A percentile compares a stretch with the other conserved stretches of the same genome.
These are phyloP conservation scores for Artibeus jamaicensis DNA, from an alignment of 2,797 vertebrate genomes.

Conservation along the genomic window DNA sequence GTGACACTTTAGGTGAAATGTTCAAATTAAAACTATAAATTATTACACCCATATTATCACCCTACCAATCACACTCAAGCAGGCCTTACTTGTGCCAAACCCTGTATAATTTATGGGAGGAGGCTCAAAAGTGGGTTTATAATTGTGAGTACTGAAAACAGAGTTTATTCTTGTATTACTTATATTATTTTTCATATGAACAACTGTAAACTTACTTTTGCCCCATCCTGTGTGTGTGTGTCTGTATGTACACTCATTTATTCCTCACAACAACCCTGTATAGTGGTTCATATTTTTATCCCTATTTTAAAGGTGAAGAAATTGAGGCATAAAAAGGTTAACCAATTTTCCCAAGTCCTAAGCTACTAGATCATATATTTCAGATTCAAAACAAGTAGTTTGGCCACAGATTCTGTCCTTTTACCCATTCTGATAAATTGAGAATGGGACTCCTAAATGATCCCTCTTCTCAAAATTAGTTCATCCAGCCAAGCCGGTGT, in stretches of 20 bases:
- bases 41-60: too few species aligned
- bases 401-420: not conserved
- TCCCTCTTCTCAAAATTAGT: slow-evolving; percentile 34
- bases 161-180: not conserved
- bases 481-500: not conserved
- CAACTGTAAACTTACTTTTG: not conserved
- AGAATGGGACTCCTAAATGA: not conserved
- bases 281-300: not conserved
- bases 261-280: not conserved
- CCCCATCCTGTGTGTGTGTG: not conserved
- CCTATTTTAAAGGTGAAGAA: slow-evolving; percentile 13
- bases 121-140: not conserved
- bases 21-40: too few species aligned
- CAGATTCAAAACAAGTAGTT: slow-evolving; percentile 22
- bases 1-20: too few species aligned
- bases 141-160: not conserved
- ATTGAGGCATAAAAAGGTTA: not conserved
- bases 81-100: too few species aligned
- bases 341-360: not conserved
- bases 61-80: too few species aligned
- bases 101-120: not conserved
- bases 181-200: not conserved
- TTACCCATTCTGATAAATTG: not conserved
- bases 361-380: not conserved
- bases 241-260: not conserved